A percentile compares a stretch with the other conserved stretches of the same genome.
phyloP scores from a whole-genome alignment of 2,888 invertebrate genomes.

The Habrosyne pyritoides region DNA sequence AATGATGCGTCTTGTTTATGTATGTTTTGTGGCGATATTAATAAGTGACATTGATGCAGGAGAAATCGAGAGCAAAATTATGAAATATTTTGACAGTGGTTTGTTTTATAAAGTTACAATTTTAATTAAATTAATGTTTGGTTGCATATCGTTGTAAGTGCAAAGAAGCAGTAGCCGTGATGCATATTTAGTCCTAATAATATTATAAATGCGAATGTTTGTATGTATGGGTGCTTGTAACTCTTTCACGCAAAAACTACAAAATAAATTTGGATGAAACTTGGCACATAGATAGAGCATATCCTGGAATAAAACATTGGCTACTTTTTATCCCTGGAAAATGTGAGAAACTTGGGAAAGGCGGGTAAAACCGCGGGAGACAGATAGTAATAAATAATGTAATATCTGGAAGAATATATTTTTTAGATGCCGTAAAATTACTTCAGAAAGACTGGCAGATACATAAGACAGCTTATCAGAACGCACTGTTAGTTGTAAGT shows the following conservation, averaged over 20 bases:
- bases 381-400: background rate
- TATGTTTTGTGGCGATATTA: constrained; percentile 9
- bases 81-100: constrained; percentile 43
- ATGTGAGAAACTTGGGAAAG: no score
- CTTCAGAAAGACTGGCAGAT: constrained; percentile 43
- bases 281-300: no score
- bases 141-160: background rate
- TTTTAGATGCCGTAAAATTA: constrained; percentile 37
- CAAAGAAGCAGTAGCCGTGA: no score
- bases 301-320: no score
- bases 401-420: constrained; percentile 5
- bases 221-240: no score
- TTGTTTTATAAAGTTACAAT: constrained; percentile 16
- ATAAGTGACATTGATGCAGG: constrained; percentile 6
- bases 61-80: constrained; percentile 17
- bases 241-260: no score
- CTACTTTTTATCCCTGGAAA: no score
- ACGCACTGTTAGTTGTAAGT: constrained; percentile 47
- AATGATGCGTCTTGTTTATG: background rate
- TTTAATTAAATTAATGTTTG: background rate
- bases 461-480: constrained; percentile 40
- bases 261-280: no score
- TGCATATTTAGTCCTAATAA: no score
- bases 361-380: no score
- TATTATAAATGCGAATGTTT: no score